Conservation (phyloP, 2,888 invertebrate species). For the Scelioninae gen. 1 region DNA sequence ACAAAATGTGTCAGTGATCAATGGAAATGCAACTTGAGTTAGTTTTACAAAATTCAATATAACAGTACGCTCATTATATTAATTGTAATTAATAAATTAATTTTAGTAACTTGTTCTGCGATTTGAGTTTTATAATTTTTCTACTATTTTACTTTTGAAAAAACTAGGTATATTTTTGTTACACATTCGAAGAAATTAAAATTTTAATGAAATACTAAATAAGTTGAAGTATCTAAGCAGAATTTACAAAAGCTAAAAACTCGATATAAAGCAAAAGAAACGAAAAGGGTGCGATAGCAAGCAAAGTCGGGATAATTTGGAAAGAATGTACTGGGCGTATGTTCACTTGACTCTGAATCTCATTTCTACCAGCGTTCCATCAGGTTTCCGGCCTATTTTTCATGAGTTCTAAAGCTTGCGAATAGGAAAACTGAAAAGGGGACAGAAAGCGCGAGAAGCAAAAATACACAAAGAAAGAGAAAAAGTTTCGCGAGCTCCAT, state of each 20-base stretch:
- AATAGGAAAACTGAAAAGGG: slow-evolving; percentile 33
- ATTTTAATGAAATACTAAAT: slow-evolving; percentile 9
- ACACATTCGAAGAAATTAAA: no score
- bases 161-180: no score
- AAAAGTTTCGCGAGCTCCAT: slow-evolving; percentile 20
- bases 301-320: slow-evolving; percentile 36
- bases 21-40: no score
- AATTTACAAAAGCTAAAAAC: slow-evolving; percentile 15
- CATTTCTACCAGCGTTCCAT: slow-evolving; percentile 24
- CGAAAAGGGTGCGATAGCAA: slow-evolving; percentile 3
- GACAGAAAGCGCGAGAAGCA: slow-evolving; percentile 9
- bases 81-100: no score
- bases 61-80: no score
- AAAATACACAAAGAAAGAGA: slow-evolving; percentile 10
- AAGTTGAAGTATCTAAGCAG: slow-evolving; percentile 14
- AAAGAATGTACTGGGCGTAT: slow-evolving; percentile 32
- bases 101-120: no score
- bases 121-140: no score
- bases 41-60: no score
- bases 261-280: slow-evolving; percentile 14
- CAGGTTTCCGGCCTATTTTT: slow-evolving; percentile 46
- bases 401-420: slow-evolving; percentile 23
- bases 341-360: slow-evolving; percentile 28
- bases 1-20: no score
- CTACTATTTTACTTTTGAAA: no score